Evolutionary conservation across 2,113 vertebrate genomes (phyloP).

Genomic region (Aepyceros melampus): DNA sequence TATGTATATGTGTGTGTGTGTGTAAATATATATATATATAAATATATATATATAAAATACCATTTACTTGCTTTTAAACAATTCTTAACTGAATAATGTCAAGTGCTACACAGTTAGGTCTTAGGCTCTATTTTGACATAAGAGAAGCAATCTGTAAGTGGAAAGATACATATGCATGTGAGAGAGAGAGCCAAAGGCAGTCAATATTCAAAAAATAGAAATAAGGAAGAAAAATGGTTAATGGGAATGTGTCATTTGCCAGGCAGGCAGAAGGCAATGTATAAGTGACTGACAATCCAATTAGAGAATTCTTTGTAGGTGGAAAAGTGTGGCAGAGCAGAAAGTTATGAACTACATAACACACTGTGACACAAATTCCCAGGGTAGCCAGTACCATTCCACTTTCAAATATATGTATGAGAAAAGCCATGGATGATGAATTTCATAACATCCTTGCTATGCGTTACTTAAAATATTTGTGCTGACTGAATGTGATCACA

Average conservation of each 20-base stretch:
- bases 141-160: conserved; percentile 13
- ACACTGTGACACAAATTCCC: conserved; percentile 47
- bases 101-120: background rate
- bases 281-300: conserved; percentile 28
- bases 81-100: background rate
- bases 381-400: conserved; percentile 46
- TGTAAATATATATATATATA: rapidly evolving
- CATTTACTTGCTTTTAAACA: background rate
- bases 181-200: background rate
- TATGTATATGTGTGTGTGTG: rapidly evolving
- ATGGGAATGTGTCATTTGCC: background rate
- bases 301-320: conserved; percentile 58
- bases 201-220: background rate
- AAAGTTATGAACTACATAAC: conserved; percentile 59
- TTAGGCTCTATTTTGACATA: background rate
- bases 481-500: conserved; percentile 63
- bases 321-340: conserved; percentile 38
- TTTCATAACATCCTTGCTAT: conserved; percentile 71
- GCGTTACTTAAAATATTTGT: conserved; percentile 76
- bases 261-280: conserved; percentile 21
- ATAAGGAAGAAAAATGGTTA: background rate
- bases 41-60: background rate
- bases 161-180: rapidly evolving
- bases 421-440: conserved; percentile 74
- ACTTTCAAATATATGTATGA: conserved; percentile 67